Base-by-base conservation (phyloP, 1,140 invertebrate species). In the Hylaeus volcanicus region DNA sequence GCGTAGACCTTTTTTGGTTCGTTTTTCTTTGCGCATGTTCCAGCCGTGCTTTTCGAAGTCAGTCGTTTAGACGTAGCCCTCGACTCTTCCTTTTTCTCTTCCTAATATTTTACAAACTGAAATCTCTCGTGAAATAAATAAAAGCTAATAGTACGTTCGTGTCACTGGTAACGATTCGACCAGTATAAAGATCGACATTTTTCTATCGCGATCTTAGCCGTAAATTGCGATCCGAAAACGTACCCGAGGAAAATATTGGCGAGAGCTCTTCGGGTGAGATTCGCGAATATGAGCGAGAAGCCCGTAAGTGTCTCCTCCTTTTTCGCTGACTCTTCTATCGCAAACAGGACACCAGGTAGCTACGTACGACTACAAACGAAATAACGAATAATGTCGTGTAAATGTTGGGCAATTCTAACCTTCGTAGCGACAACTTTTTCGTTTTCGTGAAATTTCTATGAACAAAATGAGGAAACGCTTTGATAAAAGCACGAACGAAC, bases 331-430 rank as follows among this genome's bases (percentile, higher is more conserved):
- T 68, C 79, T 71, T 74, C 87, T 85, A 58, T 88, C 85, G 61
- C 82, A 87, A 12, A 86, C 70, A 39, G 75, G 85, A 58, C 83
- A 88, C 87, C 86, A 86, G 5, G 78, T 88, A 45, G 81, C 68
- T 45, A 39, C 51, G 45, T 55, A 65, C n/a, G 74, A 48, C 83
- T 85, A 14, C 0, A 15, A 82, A 8, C 26, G 48, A 45, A 63
- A 48, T 9, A n/a, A 14, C 55, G 53, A 43, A 53, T 53, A 26
- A 74, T 37, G 37, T 41, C 43, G 43, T 43, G 1, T 51, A 14
- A 4, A 45, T 14, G 26, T 70, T 6, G 61, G 55, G 37, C 11
- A 37, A 43, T 37, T 70, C 55, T 77, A 77, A 77, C 65, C 74
- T 77, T 0, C 26, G 15, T 66, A 43, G 12, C 39, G 8, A 1